Percentiles rank a stretch among this genome's conserved stretches.
Evolutionary conservation across 2,888 invertebrate species (phyloP).

Genomic region (Athalia rosae): DNA sequence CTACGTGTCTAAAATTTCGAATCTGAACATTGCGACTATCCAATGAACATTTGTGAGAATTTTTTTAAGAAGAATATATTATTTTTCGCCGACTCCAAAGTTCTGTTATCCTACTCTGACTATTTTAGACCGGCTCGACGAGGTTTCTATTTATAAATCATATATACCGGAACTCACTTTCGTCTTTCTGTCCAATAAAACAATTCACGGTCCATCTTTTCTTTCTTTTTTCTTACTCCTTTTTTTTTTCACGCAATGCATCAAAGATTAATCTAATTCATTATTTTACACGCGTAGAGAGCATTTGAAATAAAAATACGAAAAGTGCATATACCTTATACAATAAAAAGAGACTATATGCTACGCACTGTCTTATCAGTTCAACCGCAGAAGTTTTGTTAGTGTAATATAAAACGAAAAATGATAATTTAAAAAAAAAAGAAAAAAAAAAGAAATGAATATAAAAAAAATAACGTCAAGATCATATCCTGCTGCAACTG

Average conservation of each 20-base stretch:
- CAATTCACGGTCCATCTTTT: not conserved
- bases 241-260: not conserved
- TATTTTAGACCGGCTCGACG: constrained; percentile 1
- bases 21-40: no score
- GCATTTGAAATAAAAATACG: not conserved
- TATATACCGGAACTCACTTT: constrained; percentile 11
- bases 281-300: not conserved
- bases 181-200: constrained; percentile 1
- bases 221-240: not conserved
- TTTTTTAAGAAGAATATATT: not conserved
- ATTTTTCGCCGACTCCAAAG: not conserved
- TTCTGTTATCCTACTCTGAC: not conserved
- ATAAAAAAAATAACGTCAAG: not conserved
- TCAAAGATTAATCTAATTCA: not conserved
- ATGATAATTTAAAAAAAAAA: not conserved
- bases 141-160: constrained; percentile 1
- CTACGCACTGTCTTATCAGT: not conserved
- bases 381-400: not conserved
- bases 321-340: not conserved
- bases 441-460: not conserved
- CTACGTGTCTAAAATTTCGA: not conserved
- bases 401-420: not conserved
- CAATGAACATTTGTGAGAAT: no score
- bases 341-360: no score
- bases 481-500: no score